Conservation (phyloP, 2,888 invertebrate genomes). For the Xestoiulus laeticollis region DNA sequence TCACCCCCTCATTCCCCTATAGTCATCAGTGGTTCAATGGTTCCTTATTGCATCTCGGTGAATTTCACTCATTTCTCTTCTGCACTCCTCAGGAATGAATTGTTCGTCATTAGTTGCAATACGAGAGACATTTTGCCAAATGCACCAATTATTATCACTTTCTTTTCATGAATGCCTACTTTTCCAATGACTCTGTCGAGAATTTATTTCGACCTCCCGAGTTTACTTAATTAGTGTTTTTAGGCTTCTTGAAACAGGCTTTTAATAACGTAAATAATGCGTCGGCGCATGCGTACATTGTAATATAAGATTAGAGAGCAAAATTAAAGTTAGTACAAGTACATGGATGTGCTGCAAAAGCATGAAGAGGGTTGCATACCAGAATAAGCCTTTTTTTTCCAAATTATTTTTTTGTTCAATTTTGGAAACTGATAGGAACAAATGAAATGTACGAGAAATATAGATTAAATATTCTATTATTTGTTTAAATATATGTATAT, state of each 20-base stretch:
- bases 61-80: background rate
- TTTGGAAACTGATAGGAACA: no score
- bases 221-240: conserved; percentile 35
- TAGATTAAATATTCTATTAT: no score
- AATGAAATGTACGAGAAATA: no score
- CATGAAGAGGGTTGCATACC: no score
- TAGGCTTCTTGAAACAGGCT: background rate
- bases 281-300: no score
- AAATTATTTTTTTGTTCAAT: no score
- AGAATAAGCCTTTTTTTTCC: no score
- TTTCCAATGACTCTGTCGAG: background rate
- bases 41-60: background rate
- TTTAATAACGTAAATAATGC: background rate
- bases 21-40: background rate
- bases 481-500: no score
- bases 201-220: conserved; percentile 30
- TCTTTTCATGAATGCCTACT: background rate
- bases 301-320: no score
- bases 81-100: conserved; percentile 8
- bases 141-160: background rate
- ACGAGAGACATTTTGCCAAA: background rate
- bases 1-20: background rate
- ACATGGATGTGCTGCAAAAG: background rate
- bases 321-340: no score
- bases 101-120: conserved; percentile 16